phyloP scores from a whole-genome alignment of 2,113 vertebrate species.

The Lycaon pictus region DNA sequence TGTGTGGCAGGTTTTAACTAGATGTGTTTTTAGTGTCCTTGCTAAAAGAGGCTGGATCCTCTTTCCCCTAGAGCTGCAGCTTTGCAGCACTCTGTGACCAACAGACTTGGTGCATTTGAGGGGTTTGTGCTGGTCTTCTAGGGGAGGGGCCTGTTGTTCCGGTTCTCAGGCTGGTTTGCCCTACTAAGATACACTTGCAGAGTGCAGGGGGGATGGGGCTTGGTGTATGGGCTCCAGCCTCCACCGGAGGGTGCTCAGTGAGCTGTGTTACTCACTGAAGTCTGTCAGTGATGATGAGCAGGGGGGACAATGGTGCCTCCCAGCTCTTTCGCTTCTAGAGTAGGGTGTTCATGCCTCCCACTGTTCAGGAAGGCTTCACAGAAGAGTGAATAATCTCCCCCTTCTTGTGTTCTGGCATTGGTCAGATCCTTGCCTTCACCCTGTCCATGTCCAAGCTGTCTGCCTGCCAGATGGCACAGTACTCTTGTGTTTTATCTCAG shows the following conservation, averaged over 20 bases:
- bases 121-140: not conserved
- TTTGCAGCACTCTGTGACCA: not conserved
- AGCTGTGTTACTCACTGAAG: not conserved
- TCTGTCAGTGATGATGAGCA: not conserved
- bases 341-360: not conserved
- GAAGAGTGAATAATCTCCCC: not conserved
- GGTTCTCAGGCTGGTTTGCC: not conserved
- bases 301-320: not conserved
- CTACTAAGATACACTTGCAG: not conserved
- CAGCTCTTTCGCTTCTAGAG: not conserved
- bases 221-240: not conserved
- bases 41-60: not conserved
- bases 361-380: not conserved
- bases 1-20: not conserved
- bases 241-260: not conserved
- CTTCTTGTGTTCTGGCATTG: not conserved
- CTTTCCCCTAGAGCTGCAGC: not conserved
- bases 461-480: not conserved
- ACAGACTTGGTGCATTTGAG: not conserved
- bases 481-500: not conserved
- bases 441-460: not conserved
- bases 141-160: not conserved
- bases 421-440: not conserved
- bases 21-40: not conserved
- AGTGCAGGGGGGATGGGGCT: not conserved